phyloP scores from a whole-genome alignment of 2,113 vertebrate genomes.

The Urocitellus parryii region DNA sequence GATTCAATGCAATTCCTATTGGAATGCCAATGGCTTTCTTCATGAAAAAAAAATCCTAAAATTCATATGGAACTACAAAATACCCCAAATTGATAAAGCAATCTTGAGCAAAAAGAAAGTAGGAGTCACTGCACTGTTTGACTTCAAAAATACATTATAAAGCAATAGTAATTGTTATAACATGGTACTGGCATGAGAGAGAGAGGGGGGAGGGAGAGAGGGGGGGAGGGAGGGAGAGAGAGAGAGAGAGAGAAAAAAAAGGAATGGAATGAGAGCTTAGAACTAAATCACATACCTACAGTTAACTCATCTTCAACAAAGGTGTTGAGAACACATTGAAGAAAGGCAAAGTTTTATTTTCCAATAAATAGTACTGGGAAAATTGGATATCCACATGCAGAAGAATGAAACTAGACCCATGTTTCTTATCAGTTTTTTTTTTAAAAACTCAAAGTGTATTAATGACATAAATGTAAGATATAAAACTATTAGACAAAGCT shows the following conservation, averaged over 20 bases:
- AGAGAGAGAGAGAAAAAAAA: too few relatives aligned
- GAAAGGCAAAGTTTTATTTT: too few relatives aligned
- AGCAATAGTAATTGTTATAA: too few relatives aligned
- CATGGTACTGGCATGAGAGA: too few relatives aligned
- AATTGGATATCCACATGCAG: not conserved
- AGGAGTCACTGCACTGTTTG: not conserved
- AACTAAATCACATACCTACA: not conserved
- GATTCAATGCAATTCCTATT: not conserved
- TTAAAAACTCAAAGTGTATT: not conserved
- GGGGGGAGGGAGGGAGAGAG: rapidly evolving
- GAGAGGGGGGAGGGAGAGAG: too few relatives aligned
- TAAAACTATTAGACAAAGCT: not conserved
- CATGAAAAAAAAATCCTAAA: not conserved
- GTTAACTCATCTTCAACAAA: not conserved
- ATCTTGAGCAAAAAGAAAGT: not conserved
- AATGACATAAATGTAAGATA: too few relatives aligned
- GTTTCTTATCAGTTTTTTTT: not conserved
- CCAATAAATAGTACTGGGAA: too few relatives aligned
- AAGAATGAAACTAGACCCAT: not conserved
- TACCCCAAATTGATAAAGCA: not conserved
- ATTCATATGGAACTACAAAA: not conserved
- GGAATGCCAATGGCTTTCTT: not conserved
- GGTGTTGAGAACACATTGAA: too few relatives aligned
- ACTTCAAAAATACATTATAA: not conserved
- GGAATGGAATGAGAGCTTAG: not conserved